phyloP scores from a whole-genome alignment of 2,797 vertebrate species.

The Buceros bicornis region DNA sequence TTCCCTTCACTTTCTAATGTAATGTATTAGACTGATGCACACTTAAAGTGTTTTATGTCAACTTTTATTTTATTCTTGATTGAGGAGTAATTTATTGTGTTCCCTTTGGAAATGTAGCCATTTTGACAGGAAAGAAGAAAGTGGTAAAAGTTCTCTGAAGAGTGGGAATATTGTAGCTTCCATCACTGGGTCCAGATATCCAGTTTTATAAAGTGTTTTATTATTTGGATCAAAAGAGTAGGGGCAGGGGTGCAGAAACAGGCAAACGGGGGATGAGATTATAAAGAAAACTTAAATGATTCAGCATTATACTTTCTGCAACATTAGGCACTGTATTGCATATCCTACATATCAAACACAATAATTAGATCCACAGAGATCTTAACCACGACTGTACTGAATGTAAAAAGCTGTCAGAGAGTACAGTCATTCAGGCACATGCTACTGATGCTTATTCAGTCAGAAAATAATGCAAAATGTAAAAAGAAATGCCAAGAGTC shows the following conservation, averaged over 20 bases:
- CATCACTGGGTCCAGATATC: background rate
- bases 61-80: background rate
- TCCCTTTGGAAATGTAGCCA: background rate
- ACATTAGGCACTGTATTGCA: background rate
- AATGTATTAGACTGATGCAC: background rate
- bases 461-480: background rate
- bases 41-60: background rate
- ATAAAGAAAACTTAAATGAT: background rate
- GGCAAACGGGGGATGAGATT: background rate
- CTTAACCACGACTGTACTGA: background rate
- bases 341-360: background rate
- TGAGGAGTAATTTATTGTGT: background rate
- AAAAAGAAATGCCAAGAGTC: background rate
- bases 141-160: background rate
- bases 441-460: background rate
- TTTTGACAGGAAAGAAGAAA: background rate
- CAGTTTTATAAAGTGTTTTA: background rate
- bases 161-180: background rate
- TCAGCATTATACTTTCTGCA: background rate
- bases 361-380: conserved; percentile 30
- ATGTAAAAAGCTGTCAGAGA: background rate
- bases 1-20: background rate
- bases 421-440: background rate
- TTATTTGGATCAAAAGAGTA: background rate
- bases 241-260: background rate